A percentile compares a stretch with the other conserved stretches of the same genome.
Evolutionary conservation across 2,113 vertebrate species (phyloP).

Genomic region (Spheniscus mendiculus): DNA sequence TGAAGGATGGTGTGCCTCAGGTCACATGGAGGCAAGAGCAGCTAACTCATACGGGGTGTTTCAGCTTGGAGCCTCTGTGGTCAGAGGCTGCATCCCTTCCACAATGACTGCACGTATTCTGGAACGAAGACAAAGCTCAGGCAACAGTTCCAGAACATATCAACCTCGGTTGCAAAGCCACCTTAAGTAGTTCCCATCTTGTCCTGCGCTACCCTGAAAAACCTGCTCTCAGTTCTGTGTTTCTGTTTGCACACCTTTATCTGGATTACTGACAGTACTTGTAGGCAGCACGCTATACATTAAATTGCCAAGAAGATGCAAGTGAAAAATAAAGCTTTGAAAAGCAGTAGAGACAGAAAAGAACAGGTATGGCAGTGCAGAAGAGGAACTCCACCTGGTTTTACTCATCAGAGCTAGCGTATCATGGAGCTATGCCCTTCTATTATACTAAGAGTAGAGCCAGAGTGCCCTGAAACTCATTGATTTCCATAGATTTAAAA

Average conservation of each 20-base stretch:
- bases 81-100: no score
- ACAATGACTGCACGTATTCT: not conserved
- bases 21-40: not conserved
- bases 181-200: not conserved
- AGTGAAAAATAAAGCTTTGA: not conserved
- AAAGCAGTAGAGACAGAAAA: not conserved
- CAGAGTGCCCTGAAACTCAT: not conserved
- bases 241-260: not conserved
- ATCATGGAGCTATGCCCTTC: not conserved
- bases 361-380: not conserved
- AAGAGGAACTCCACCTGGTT: not conserved
- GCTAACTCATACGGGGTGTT: rapidly evolving
- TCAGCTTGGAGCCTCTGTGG: not conserved
- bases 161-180: not conserved
- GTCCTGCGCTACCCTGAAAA: not conserved
- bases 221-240: rapidly evolving
- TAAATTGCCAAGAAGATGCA: not conserved
- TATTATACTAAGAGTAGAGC: not conserved
- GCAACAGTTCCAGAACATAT: not conserved
- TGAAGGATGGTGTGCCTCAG: rapidly evolving
- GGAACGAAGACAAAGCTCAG: not conserved
- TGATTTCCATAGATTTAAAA: not conserved
- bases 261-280: not conserved
- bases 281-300: not conserved
- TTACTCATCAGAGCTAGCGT: not conserved